A percentile compares a stretch with the other conserved stretches of the same genome.
Conservation (phyloP, 1,140 invertebrate species). For the Euwallacea similis region DNA sequence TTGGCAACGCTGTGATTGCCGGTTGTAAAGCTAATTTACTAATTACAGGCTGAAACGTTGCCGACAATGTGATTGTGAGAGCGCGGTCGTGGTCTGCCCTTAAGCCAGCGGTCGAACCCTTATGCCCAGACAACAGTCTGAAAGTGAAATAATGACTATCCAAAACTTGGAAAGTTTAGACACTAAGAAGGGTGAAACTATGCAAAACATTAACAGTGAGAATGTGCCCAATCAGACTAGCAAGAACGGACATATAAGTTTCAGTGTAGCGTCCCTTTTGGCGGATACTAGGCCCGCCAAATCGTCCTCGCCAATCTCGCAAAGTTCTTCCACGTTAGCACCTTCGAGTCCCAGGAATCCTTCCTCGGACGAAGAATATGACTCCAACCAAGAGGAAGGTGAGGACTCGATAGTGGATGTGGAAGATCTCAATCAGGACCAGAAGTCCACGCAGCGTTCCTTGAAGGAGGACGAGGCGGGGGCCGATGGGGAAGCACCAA, state of each 20-base stretch:
- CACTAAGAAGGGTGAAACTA: slow-evolving; percentile 49
- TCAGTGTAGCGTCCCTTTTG: slow-evolving; percentile 69
- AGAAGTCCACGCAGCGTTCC: slow-evolving; percentile 40
- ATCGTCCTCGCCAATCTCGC: slow-evolving; percentile 51
- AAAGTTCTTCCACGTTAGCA: slow-evolving; percentile 45
- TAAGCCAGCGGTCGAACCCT: slow-evolving; percentile 10
- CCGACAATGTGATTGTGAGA: slow-evolving; percentile 29
- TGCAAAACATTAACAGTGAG: slow-evolving; percentile 56
- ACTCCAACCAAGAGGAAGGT: slow-evolving; percentile 66
- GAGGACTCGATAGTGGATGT: slow-evolving; percentile 70
- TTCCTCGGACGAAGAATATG: slow-evolving; percentile 65
- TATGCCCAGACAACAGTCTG: slow-evolving; percentile 49
- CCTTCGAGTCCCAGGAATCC: slow-evolving; percentile 54
- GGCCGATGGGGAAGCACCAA: slow-evolving; percentile 31
- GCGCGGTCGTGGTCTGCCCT: slow-evolving; percentile 2
- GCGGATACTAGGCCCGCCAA: slow-evolving; percentile 62
- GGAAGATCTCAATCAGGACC: slow-evolving; percentile 64
- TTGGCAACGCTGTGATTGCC: slow-evolving; percentile 36
- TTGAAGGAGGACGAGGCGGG: slow-evolving; percentile 40
- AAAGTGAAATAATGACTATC: slow-evolving; percentile 54
- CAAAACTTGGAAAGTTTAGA: slow-evolving; percentile 50
- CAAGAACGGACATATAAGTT: slow-evolving; percentile 61
- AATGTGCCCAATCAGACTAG: slow-evolving; percentile 52
- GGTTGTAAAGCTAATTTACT: slow-evolving; percentile 21
- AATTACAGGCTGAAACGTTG: neutral